Conservation (phyloP, 2,888 invertebrate species). For the Rhyacophila evoluta region DNA sequence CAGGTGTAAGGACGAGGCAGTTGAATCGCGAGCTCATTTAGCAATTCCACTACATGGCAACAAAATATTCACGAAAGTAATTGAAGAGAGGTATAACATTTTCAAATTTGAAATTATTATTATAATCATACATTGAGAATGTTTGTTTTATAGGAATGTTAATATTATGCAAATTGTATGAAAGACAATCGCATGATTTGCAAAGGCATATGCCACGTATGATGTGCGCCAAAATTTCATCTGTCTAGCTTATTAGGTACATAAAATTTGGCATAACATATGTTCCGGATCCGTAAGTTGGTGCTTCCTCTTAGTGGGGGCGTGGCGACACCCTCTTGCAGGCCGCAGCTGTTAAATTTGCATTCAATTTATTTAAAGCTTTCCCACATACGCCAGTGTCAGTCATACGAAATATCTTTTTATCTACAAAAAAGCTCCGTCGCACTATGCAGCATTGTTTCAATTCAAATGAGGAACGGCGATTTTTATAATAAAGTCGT, state of each 20-base stretch:
- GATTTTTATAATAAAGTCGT: constrained; percentile 2
- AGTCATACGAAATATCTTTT: constrained; percentile 41
- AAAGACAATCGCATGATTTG: not conserved
- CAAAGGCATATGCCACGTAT: not conserved
- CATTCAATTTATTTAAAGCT: constrained; percentile 51
- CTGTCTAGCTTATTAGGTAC: constrained; percentile 6
- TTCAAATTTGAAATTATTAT: too few relatives aligned
- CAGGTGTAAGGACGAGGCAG: too few relatives aligned
- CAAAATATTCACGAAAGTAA: too few relatives aligned
- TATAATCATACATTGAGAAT: too few relatives aligned
- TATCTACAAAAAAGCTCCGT: not conserved
- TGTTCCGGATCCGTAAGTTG: constrained; percentile 29
- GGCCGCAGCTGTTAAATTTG: constrained; percentile 50
- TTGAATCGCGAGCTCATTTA: too few relatives aligned
- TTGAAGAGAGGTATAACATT: too few relatives aligned
- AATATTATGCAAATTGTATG: not conserved
- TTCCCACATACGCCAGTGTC: constrained; percentile 43
- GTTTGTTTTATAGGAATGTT: too few relatives aligned
- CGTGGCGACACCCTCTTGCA: constrained; percentile 27
- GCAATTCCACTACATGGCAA: too few relatives aligned
- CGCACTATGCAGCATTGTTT: not conserved
- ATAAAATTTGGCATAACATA: constrained; percentile 23
- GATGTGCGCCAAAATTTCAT: not conserved
- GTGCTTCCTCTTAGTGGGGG: constrained; percentile 1
- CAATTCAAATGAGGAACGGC: constrained; percentile 22